Percentiles rank a stretch among this genome's conserved stretches.
Evolutionary conservation across 2,888 invertebrate species (phyloP).

Genomic region (Drosophila kanekoi): DNA sequence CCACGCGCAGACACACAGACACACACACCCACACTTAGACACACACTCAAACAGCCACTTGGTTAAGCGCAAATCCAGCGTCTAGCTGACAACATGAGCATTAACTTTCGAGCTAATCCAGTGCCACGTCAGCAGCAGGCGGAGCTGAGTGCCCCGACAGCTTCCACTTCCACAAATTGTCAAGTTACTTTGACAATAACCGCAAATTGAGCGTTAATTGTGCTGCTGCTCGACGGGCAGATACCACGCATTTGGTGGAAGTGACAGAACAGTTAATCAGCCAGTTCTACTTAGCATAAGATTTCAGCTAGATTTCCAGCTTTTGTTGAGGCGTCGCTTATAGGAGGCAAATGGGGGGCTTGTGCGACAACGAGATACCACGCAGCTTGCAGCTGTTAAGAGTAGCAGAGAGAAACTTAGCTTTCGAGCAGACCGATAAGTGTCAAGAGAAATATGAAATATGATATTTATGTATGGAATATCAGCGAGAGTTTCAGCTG

Average conservation of each 20-base stretch:
- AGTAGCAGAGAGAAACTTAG: neutral
- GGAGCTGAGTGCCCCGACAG: neutral
- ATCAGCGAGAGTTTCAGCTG: neutral
- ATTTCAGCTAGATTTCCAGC: neutral
- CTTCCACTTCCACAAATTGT: constrained; percentile 6
- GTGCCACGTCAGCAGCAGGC: constrained; percentile 32
- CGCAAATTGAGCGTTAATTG: neutral
- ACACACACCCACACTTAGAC: constrained; percentile 4
- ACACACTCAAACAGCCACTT: constrained; percentile 19
- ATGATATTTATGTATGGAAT: neutral
- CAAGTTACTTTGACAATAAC: constrained; percentile 15
- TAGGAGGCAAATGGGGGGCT: no score
- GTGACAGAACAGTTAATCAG: neutral
- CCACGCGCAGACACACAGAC: constrained; percentile 9
- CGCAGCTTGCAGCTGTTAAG: no score
- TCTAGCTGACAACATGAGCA: constrained; percentile 39
- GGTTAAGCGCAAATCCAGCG: constrained; percentile 38
- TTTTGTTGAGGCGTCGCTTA: neutral
- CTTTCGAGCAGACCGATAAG: neutral
- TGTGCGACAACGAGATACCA: neutral
- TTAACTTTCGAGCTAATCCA: constrained; percentile 46
- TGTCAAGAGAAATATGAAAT: no score
- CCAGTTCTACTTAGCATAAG: neutral
- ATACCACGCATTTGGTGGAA: constrained; percentile 6
- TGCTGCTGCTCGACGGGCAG: constrained; percentile 10